phyloP scores from a whole-genome alignment of 2,888 invertebrate genomes.

The Acleris emargana region DNA sequence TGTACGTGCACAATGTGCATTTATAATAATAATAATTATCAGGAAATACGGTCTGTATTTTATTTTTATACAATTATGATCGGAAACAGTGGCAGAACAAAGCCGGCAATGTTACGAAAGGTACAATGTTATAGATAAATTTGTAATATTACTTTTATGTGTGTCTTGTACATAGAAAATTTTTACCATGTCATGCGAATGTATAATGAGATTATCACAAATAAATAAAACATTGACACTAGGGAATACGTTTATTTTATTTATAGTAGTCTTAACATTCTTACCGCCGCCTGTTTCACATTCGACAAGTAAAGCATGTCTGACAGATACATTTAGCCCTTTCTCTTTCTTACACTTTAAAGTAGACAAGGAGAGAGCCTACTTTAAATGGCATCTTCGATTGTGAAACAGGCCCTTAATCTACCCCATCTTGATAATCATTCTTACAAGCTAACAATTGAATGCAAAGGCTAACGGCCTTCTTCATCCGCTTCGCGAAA shows the following conservation, averaged over 20 bases:
- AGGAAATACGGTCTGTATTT: constrained; percentile 69
- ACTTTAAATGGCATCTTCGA: too few species aligned
- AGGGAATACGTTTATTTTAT: constrained; percentile 44
- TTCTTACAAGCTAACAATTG: too few species aligned
- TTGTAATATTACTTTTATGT: constrained; percentile 68
- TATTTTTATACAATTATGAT: constrained; percentile 77
- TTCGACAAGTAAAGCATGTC: too few species aligned
- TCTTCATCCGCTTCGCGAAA: constrained; percentile 60
- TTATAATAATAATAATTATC: constrained; percentile 69
- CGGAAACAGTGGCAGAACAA: constrained; percentile 61
- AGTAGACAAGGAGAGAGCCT: too few species aligned
- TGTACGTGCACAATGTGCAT: constrained; percentile 72
- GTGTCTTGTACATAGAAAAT: constrained; percentile 78
- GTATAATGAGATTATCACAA: constrained; percentile 81
- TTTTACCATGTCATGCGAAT: constrained; percentile 78
- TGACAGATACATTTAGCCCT: too few species aligned
- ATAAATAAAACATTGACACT: constrained; percentile 78
- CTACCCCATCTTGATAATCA: too few species aligned
- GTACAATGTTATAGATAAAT: constrained; percentile 76
- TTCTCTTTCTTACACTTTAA: too few species aligned
- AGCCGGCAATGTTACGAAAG: constrained; percentile 67
- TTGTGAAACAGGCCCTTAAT: too few species aligned
- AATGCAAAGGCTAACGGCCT: constrained; percentile 24
- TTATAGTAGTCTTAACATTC: constrained; percentile 32
- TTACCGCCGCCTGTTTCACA: too few species aligned